Base-by-base conservation (phyloP, 2,113 vertebrate species). In the Sebastes fasciatus region DNA sequence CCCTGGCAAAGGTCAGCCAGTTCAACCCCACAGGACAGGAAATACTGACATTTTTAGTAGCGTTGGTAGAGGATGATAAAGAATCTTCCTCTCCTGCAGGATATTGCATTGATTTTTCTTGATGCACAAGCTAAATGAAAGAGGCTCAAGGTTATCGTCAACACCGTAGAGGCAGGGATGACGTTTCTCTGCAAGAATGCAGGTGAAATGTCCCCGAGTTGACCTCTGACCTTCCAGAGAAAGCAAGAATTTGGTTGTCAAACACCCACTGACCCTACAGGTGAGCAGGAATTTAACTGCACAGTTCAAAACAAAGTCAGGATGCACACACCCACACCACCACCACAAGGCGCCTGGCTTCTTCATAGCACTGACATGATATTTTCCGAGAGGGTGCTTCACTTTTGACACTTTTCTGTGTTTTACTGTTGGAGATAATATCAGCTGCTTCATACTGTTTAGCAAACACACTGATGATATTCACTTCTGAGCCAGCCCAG, bases 351-450 rank as follows among this genome's bases (percentile, higher is more conserved):
- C 4, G 43, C 57, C 61, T 21, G 64, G 4, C 5, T 70, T 21
- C 61, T 70, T 79, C 54, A 66, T 80, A 68, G 34, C 86, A 86
- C 83, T 61, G 26, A 75, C n/a, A 46, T 85, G 77, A 73, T 57
- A 77, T 74, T 90, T 92, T 83, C 60, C 77, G 77, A 86, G 26
- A 63, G 6, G 19, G 40, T 5, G 60, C 48, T 51, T 84, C 8
- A 88, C 46, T 84, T 91, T 77, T 87, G 42, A 69, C 87, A 88
- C 66, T 9, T 75, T 13, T 75, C 17, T 81, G 68, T 77, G 70
- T 76, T 74, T 78, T 9, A 57, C n/a, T 70, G 43, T 66, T 63
- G 43, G 49, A 74, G 19, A 63, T 7, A 68, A 12, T 26, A 10
- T 77, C 21, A 26, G 42, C 43, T 74, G 60, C 45, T 45, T 34